Base-by-base conservation (phyloP, 2,888 invertebrate genomes). In the Hydrotaea cyrtoneurina region DNA sequence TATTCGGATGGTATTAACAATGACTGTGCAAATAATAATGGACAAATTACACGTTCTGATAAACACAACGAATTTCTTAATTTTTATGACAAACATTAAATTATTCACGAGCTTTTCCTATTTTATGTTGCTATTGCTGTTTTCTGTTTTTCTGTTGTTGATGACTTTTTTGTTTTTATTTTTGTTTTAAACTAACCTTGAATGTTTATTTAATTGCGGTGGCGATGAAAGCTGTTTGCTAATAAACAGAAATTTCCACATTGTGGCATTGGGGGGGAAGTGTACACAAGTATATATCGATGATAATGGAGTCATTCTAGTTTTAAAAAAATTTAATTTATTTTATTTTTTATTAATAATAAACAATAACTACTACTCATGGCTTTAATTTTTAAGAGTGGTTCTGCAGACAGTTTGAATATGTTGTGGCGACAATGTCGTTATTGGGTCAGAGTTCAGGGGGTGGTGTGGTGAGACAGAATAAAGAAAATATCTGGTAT, bases 81-180 rank as follows among this genome's bases (percentile, higher is more conserved):
- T 73, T 78, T 84, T 79, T 78, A 76, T 81, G 73, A 50, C 59
- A 53, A 55, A 76, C 50, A 81, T 69, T 73, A 78, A 81, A 84
- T 73, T 81, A 69, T 76, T 78, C 59, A 76, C 55, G 64, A 84
- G 43, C 50, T 73, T 21, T 46, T 43, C 8, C 15, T 69, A 8
- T 2, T 39, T 39, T 3, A 8, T 69, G 21, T 0, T 66, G 23
- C 43, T 21, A 21, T 43, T 69, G 69, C 15, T 21, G 21, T 43
- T n/a, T n/a, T n/a, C n/a, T n/a, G n/a, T n/a, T n/a, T n/a, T n/a
- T n/a, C n/a, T n/a, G n/a, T n/a, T n/a, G n/a, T n/a, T n/a, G n/a
- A n/a, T n/a, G n/a, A n/a, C n/a, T n/a, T n/a, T n/a, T n/a, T n/a
- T 66, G 19, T 1, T 66, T 19, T 69, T 23, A 1, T 21, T 0